Percentiles rank a stretch among this genome's conserved stretches.
These are phyloP conservation scores for Jacana jacana DNA, from an alignment of 2,113 vertebrate genomes.

Conservation along the genomic window DNA sequence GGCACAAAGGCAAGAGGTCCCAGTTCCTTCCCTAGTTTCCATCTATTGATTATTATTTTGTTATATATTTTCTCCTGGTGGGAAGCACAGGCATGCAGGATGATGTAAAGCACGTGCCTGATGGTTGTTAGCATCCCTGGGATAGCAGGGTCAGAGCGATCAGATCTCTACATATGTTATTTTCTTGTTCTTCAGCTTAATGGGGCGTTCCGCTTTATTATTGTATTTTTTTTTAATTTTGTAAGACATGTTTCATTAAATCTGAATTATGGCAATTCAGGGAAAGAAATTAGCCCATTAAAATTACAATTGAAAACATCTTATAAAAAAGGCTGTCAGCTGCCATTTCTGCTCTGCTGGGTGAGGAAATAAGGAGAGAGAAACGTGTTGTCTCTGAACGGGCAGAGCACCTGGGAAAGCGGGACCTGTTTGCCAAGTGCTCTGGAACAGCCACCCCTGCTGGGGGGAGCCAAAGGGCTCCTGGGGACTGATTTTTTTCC, in stretches of 20 bases:
- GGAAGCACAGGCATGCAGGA: neutral
- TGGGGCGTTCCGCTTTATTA: conserved; percentile 46
- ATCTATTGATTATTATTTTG: neutral
- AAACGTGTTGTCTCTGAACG: neutral
- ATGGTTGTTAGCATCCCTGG: neutral
- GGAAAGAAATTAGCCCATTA: conserved; percentile 69
- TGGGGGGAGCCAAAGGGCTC: neutral
- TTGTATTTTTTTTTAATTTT: conserved; percentile 57
- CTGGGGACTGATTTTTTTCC: neutral
- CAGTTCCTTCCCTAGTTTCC: neutral
- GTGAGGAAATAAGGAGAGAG: neutral
- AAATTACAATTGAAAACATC: conserved; percentile 64
- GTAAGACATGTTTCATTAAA: conserved; percentile 70
- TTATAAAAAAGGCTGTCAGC: conserved; percentile 34
- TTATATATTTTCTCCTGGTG: neutral
- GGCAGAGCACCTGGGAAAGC: neutral
- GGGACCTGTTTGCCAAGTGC: neutral
- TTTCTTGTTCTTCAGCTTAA: conserved; percentile 61
- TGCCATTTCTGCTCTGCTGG: conserved; percentile 34
- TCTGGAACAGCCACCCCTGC: neutral
- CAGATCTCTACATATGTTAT: conserved; percentile 36
- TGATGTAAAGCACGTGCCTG: neutral
- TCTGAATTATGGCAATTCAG: conserved; percentile 66
- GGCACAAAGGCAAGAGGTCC: neutral
- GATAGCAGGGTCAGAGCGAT: conserved; percentile 7